A percentile compares a stretch with the other conserved stretches of the same genome.
phyloP scores from a whole-genome alignment of 2,888 invertebrate genomes.

The Machimus rusticus region DNA sequence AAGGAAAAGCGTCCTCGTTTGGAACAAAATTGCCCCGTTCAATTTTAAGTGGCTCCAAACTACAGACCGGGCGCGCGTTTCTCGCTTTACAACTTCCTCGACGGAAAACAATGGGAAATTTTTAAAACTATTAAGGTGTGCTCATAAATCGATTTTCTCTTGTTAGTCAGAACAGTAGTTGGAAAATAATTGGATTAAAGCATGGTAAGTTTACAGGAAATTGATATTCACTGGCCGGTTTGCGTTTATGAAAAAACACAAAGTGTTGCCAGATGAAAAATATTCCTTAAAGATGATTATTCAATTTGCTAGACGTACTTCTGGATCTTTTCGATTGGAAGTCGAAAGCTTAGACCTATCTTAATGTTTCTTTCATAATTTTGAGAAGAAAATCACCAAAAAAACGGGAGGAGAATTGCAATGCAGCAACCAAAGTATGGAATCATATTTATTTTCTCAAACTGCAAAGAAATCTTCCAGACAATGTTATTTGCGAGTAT shows the following conservation, averaged over 20 bases:
- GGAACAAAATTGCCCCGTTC: neutral
- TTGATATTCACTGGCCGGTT: neutral
- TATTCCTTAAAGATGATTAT: neutral
- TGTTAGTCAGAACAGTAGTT: neutral
- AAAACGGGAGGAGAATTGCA: neutral
- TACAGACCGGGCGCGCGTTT: neutral
- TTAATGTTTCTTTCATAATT: neutral
- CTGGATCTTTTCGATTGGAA: neutral
- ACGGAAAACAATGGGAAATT: neutral
- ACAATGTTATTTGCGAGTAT: neutral
- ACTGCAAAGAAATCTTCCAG: neutral
- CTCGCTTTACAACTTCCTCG: neutral
- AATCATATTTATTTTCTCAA: no score
- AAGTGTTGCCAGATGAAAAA: neutral
- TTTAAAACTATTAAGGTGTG: neutral
- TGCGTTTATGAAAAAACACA: neutral
- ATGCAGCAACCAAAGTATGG: no score
- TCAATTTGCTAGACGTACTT: neutral
- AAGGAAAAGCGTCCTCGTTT: neutral
- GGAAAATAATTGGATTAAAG: neutral
- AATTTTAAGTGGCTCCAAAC: neutral
- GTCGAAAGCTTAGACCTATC: neutral
- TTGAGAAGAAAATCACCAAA: neutral
- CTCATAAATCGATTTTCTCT: neutral
- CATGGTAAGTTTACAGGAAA: neutral